These are phyloP conservation scores for Caenorhabditis tropicalis DNA, from an alignment of 1,140 invertebrate genomes.

Conservation along the genomic window DNA sequence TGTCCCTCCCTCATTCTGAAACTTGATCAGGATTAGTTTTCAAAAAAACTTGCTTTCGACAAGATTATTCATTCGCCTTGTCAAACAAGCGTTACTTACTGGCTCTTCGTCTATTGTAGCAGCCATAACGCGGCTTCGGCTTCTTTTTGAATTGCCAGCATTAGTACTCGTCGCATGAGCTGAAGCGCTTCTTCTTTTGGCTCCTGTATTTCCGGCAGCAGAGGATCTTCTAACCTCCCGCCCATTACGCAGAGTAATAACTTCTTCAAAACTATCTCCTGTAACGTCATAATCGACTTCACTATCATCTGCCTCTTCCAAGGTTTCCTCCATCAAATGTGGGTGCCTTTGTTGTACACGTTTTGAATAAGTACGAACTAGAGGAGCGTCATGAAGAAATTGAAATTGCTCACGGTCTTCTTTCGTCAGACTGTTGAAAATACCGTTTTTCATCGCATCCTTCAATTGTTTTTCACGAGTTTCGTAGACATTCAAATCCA, in stretches of 20 bases:
- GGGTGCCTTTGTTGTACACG: conserved; percentile 39
- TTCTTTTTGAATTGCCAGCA: not conserved
- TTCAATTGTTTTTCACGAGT: conserved; percentile 23
- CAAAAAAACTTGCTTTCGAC: not conserved
- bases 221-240: conserved; percentile 13
- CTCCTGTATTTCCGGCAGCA: not conserved
- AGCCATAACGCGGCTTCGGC: conserved; percentile 21
- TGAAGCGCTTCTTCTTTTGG: conserved; percentile 22
- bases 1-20: conserved; percentile 17
- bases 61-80: no score
- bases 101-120: conserved; percentile 25
- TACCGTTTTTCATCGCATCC: conserved; percentile 20
- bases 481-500: conserved; percentile 12
- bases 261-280: conserved; percentile 9
- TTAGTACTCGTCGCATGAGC: not conserved
- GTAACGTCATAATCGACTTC: conserved; percentile 15
- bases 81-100: not conserved
- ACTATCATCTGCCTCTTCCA: not conserved
- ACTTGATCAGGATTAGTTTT: not conserved
- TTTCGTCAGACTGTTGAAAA: conserved; percentile 33
- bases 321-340: conserved; percentile 28
- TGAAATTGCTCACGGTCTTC: conserved; percentile 12
- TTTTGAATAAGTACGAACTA: conserved; percentile 28
- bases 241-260: not conserved
- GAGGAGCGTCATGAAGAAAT: conserved; percentile 24